A percentile compares a stretch with the other conserved stretches of the same genome.
phyloP scores from a whole-genome alignment of 2,888 invertebrate genomes.

The Hydraecia micacea region DNA sequence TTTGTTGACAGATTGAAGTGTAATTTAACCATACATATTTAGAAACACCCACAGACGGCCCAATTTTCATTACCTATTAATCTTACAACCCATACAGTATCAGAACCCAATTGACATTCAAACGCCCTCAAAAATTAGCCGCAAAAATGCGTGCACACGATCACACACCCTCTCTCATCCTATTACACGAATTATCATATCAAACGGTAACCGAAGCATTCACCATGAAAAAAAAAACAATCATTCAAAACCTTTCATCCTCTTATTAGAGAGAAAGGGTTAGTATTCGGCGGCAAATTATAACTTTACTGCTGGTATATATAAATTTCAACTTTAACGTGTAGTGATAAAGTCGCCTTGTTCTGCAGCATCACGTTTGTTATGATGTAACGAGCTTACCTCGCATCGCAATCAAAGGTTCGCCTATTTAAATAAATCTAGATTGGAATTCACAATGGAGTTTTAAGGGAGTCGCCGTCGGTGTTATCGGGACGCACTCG shows the following conservation, averaged over 20 bases:
- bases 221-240: conserved; percentile 83
- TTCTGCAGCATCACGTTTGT: conserved; percentile 65
- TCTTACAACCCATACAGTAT: conserved; percentile 41
- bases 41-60: too few species aligned
- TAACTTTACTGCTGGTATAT: conserved; percentile 43
- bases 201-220: conserved; percentile 85
- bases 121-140: conserved; percentile 74
- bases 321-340: conserved; percentile 69
- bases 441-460: conserved; percentile 84
- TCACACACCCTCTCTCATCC: conserved; percentile 77
- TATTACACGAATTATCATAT: conserved; percentile 88
- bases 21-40: neutral
- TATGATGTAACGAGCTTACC: conserved; percentile 81
- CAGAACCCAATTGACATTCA: conserved; percentile 59
- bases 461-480: conserved; percentile 72
- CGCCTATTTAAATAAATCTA: conserved; percentile 87
- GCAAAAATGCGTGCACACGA: conserved; percentile 84
- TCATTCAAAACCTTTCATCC: conserved; percentile 87
- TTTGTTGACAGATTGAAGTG: neutral
- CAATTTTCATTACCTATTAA: conserved; percentile 43
- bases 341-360: conserved; percentile 56
- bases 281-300: conserved; percentile 70
- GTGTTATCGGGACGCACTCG: conserved; percentile 64
- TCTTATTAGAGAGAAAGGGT: conserved; percentile 87
- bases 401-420: conserved; percentile 86